Percentiles rank a stretch among this genome's conserved stretches.
phyloP scores from a whole-genome alignment of 2,797 vertebrate genomes.

The Vultur gryphus region DNA sequence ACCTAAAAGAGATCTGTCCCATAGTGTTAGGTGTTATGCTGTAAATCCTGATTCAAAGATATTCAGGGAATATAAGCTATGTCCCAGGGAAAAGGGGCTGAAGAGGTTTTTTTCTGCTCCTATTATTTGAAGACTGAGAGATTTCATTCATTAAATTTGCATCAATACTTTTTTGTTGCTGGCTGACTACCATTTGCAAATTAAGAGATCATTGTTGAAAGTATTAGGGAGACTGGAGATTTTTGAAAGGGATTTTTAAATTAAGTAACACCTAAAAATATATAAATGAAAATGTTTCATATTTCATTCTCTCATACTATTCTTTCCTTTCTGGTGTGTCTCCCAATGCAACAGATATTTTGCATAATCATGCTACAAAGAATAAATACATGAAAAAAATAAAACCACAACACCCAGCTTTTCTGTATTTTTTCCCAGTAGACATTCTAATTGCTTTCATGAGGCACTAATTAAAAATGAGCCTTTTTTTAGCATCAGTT shows the following conservation, averaged over 20 bases:
- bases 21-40: not conserved
- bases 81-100: not conserved
- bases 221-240: not conserved
- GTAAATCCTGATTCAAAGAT: not conserved
- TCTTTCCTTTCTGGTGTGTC: not conserved
- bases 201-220: not conserved
- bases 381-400: not conserved
- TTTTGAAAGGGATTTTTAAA: not conserved
- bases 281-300: not conserved
- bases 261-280: not conserved
- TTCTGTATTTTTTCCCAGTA: not conserved
- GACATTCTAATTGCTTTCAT: slow-evolving; percentile 10
- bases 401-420: not conserved
- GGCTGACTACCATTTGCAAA: not conserved
- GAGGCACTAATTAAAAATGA: slow-evolving; percentile 29
- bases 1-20: not conserved
- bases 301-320: not conserved
- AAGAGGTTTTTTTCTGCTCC: not conserved
- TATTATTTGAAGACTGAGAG: not conserved
- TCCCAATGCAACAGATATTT: not conserved
- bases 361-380: not conserved
- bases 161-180: not conserved
- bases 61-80: not conserved
- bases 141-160: not conserved
- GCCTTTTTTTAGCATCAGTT: not conserved